These are phyloP conservation scores for Torymus texanus DNA, from an alignment of 2,888 invertebrate species.

Conservation along the genomic window DNA sequence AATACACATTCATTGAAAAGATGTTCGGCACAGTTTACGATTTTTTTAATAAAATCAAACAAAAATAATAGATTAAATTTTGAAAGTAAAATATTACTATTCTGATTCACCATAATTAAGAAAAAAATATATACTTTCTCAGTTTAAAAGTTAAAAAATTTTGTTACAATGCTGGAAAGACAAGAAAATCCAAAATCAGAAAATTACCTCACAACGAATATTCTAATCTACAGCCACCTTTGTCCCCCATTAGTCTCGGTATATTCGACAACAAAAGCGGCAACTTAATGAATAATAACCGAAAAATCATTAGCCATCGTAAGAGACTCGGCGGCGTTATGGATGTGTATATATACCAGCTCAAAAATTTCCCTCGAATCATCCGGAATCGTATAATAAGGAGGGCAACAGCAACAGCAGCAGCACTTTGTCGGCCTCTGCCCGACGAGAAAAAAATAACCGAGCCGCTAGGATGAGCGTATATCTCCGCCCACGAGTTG, in stretches of 20 bases:
- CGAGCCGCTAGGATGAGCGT: neutral
- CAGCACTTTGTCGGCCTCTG: constrained; percentile 18
- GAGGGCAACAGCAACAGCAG: neutral
- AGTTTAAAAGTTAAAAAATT: no score
- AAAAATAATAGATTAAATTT: no score
- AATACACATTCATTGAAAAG: no score
- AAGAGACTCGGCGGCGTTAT: neutral
- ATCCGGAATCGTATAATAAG: constrained; percentile 41
- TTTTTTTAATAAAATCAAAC: no score
- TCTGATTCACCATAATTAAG: no score
- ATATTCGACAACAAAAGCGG: constrained; percentile 3
- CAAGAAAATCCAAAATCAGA: neutral
- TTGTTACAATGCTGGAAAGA: neutral
- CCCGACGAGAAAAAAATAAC: constrained; percentile 11
- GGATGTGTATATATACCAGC: neutral
- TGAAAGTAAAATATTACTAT: no score
- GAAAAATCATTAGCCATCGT: constrained; percentile 16
- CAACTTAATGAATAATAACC: constrained; percentile 24
- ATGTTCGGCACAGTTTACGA: no score
- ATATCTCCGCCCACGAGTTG: constrained; percentile 31
- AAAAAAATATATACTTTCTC: no score
- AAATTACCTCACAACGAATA: constrained; percentile 2
- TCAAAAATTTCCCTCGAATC: constrained; percentile 39
- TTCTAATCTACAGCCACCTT: constrained; percentile 19
- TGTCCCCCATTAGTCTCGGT: constrained; percentile 11